Base-by-base conservation (phyloP, 2,888 invertebrate genomes). In the Mylabris sibirica region DNA sequence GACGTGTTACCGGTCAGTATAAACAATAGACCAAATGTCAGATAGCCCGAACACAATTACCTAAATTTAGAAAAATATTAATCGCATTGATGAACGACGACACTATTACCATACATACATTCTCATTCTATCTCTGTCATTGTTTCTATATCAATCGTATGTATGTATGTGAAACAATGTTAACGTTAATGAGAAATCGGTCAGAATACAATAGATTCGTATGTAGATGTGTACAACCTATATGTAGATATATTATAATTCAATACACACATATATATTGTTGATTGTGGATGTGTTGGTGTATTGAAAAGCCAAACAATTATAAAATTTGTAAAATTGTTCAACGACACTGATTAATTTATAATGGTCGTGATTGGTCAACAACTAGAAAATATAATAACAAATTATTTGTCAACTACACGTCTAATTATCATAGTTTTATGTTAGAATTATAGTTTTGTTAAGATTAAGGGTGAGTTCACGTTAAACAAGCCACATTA, bases 41-140 rank as follows among this genome's bases (percentile, higher is more conserved):
- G 83, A 83, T 82, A 83, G 79, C 75, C 57, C 80, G 79, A 78
- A 81, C 79, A 82, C 83, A 83, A 83, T 83, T 82, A 83, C 80
- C 82, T 79, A 78, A 76, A 81, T 83, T 83, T 77, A 79, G 77
- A 82, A 83, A 83, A 83, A 83, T 81, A 76, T 77, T 81, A 80
- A 81, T 83, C 79, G 79, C 78, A 77, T 78, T 76, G 76, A 77
- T 75, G 77, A 75, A 71, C 75, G 75, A 74, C 75, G 77, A 67
- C 75, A 73, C 73, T 74, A 75, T 75, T 68, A 63, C 62, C 66
- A 24, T 53, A 22, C 53, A 49, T 49, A 49, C 4, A 49, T 49
- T 20, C 20, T 17, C 64, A 69, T 53, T 41, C 17, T 53, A 53
- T 53, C 22, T 24, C 57, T 57, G 4, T 57, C 57, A 24, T 24